Conservation (phyloP, 2,797 vertebrate species). For the Clamator glandarius region DNA sequence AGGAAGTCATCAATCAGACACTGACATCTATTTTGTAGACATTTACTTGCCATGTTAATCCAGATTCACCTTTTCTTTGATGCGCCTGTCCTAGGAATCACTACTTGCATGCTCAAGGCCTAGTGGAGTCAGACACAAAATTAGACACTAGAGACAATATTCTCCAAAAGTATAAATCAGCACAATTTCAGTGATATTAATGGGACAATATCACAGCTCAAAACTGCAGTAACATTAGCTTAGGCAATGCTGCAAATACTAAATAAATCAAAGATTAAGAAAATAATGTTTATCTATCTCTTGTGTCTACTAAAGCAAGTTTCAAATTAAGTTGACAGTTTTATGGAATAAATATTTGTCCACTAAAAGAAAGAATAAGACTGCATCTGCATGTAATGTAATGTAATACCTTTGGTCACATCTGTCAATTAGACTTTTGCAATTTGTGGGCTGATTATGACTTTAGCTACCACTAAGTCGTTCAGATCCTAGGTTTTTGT, state of each 20-base stretch:
- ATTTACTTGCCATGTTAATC: not conserved
- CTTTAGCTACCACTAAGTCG: not conserved
- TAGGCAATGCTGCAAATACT: not conserved
- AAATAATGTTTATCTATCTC: not conserved
- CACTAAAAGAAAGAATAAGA: not conserved
- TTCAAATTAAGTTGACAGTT: not conserved
- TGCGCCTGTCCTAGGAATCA: not conserved
- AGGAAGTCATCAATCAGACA: not conserved
- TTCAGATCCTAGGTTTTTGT: not conserved
- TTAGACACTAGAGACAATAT: not conserved
- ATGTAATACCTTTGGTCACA: not conserved
- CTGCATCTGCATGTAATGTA: not conserved
- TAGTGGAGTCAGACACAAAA: not conserved
- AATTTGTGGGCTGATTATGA: not conserved
- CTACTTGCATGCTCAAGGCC: not conserved
- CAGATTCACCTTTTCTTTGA: not conserved
- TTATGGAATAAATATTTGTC: not conserved
- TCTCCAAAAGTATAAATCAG: not conserved
- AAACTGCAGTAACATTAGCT: not conserved
- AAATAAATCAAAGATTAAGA: not conserved
- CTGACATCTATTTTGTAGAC: not conserved
- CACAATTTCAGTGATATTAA: not conserved
- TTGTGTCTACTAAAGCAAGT: not conserved
- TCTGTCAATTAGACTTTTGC: not conserved
- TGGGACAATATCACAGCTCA: not conserved